Conservation (phyloP, 2,888 invertebrate species). For the Seira ritae region DNA sequence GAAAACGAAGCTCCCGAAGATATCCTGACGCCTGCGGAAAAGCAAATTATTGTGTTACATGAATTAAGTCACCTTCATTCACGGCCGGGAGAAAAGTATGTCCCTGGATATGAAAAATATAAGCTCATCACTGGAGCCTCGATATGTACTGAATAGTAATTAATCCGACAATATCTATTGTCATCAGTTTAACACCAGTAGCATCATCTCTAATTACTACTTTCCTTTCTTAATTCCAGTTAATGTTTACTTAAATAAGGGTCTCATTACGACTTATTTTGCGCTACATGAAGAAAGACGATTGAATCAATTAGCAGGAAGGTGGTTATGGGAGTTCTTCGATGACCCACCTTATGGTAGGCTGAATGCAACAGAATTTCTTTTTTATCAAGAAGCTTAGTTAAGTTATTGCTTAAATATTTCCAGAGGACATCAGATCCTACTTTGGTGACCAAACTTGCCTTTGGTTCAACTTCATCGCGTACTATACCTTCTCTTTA, state of each 20-base stretch:
- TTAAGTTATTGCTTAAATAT: no score
- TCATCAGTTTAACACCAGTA: neutral
- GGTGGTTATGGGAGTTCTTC: conserved; percentile 41
- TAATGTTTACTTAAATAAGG: conserved; percentile 19
- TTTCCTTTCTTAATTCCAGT: neutral
- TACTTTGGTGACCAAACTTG: conserved; percentile 57
- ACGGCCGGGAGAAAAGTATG: conserved; percentile 41
- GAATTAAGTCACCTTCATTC: conserved; percentile 32
- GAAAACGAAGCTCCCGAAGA: conserved; percentile 23
- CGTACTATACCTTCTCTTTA: conserved; percentile 42
- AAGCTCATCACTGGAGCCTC: conserved; percentile 40
- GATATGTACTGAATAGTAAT: conserved; percentile 34
- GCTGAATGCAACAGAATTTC: neutral
- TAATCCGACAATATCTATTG: neutral
- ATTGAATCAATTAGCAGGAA: conserved; percentile 31
- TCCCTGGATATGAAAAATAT: conserved; percentile 48
- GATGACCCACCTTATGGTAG: conserved; percentile 28
- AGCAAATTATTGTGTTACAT: conserved; percentile 55
- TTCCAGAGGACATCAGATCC: conserved; percentile 36
- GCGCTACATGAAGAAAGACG: conserved; percentile 49
- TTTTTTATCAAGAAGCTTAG: neutral
- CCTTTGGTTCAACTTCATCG: conserved; percentile 54
- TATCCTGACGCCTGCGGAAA: conserved; percentile 50
- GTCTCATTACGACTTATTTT: conserved; percentile 46
- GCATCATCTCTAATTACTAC: neutral